A percentile compares a stretch with the other conserved stretches of the same genome.
Conservation (phyloP, 2,797 vertebrate genomes). For the Crotalus adamanteus region DNA sequence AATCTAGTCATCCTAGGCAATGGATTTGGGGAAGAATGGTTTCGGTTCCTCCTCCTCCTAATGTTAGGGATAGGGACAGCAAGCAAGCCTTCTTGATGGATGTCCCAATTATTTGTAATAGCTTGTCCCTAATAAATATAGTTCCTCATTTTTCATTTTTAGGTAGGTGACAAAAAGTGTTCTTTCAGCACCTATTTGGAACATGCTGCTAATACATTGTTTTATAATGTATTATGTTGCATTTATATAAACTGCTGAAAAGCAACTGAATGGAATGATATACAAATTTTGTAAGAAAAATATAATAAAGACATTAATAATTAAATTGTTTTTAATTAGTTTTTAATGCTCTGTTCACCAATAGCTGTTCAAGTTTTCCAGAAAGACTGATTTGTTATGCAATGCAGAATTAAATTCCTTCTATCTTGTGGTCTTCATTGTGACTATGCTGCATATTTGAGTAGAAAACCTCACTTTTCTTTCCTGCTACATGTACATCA, state of each 20-base stretch:
- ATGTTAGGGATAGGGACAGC: background rate
- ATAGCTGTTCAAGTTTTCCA: background rate
- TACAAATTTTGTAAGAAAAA: background rate
- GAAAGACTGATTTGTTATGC: background rate
- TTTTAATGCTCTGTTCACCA: background rate
- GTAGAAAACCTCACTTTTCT: slow-evolving; percentile 22
- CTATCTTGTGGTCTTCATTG: background rate
- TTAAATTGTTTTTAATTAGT: background rate
- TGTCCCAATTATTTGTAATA: background rate
- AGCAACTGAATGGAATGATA: background rate
- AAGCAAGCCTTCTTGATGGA: background rate
- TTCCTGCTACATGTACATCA: slow-evolving; percentile 12
- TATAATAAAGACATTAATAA: background rate
- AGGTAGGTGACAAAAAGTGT: background rate
- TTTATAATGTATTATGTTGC: background rate
- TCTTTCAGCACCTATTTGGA: background rate
- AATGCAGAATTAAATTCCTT: background rate
- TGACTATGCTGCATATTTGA: background rate
- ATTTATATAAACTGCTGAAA: background rate
- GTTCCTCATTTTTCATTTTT: background rate
- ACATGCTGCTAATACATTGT: background rate
- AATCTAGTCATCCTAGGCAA: background rate
- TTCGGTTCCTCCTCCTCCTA: background rate
- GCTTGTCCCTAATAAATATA: background rate
- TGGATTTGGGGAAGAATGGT: background rate